These are phyloP conservation scores for Aphelocoma californica DNA, from an alignment of 2,797 vertebrate genomes.

Conservation along the genomic window DNA sequence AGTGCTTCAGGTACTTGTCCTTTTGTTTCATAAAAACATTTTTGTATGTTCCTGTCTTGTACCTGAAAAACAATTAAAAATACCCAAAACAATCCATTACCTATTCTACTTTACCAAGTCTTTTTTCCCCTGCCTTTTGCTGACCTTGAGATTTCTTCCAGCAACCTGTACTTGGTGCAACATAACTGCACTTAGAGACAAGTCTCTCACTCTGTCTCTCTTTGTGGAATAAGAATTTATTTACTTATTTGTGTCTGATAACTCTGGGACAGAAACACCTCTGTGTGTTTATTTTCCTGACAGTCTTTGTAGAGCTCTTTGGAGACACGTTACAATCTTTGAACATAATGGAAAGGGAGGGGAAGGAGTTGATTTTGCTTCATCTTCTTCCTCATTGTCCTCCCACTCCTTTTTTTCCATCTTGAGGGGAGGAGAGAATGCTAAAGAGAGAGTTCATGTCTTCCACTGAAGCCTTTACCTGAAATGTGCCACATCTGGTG, in stretches of 20 bases:
- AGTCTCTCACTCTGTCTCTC: not conserved
- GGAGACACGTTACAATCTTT: not conserved
- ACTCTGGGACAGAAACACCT: not conserved
- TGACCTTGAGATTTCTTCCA: not conserved
- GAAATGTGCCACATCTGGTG: not conserved
- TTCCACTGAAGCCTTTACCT: not conserved
- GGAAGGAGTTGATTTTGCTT: not conserved
- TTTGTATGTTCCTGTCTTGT: not conserved
- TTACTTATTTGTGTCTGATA: not conserved
- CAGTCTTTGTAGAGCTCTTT: not conserved
- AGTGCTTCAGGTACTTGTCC: not conserved
- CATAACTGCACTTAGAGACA: not conserved
- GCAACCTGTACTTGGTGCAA: not conserved
- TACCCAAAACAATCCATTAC: rapidly evolving
- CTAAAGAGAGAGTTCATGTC: not conserved
- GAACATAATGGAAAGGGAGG: not conserved
- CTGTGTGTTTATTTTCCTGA: not conserved
- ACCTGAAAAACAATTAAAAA: not conserved
- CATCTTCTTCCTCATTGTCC: not conserved
- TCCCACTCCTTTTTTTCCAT: not conserved
- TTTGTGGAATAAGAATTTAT: not conserved
- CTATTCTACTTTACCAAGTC: not conserved
- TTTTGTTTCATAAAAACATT: not conserved
- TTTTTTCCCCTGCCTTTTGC: not conserved
- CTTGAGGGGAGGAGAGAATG: not conserved